These are phyloP conservation scores for Perca fluviatilis DNA, from an alignment of 2,113 vertebrate species.

Conservation along the genomic window DNA sequence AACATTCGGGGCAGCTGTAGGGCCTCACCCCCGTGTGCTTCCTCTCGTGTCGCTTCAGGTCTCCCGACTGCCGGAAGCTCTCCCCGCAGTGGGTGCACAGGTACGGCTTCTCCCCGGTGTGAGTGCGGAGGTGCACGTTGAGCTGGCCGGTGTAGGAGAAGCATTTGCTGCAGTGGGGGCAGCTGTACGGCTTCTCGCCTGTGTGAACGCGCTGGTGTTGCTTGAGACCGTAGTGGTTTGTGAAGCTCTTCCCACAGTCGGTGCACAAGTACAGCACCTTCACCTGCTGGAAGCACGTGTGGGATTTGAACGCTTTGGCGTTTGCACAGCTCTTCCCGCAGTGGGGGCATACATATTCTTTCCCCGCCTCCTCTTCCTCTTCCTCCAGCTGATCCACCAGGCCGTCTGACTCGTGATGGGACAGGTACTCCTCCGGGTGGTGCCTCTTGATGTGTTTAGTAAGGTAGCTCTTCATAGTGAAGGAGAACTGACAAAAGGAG, in stretches of 20 bases:
- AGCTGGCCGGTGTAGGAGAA: conserved; percentile 83
- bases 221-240: conserved; percentile 81
- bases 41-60: conserved; percentile 85
- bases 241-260: conserved; percentile 84
- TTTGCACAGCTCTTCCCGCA: conserved; percentile 73
- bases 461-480: conserved; percentile 83
- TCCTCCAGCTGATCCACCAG: conserved; percentile 27
- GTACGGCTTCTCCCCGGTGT: conserved; percentile 86
- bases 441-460: conserved; percentile 84
- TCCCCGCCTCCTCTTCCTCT: conserved; percentile 3
- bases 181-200: conserved; percentile 82
- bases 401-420: conserved; percentile 46
- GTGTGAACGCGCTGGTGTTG: conserved; percentile 86
- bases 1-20: conserved; percentile 80
- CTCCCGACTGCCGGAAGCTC: conserved; percentile 85
- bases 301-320: conserved; percentile 73
- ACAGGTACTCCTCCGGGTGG: conserved; percentile 77
- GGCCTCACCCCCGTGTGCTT: conserved; percentile 85
- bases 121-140: conserved; percentile 84
- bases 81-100: conserved; percentile 86
- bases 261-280: conserved; percentile 82
- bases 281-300: conserved; percentile 78
- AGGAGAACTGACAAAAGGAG: conserved; percentile 83
- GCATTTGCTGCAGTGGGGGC: conserved; percentile 82
- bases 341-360: conserved; percentile 61